Evolutionary conservation across 2,113 vertebrate genomes (phyloP).

Genomic region (Chionodraco myersi): DNA sequence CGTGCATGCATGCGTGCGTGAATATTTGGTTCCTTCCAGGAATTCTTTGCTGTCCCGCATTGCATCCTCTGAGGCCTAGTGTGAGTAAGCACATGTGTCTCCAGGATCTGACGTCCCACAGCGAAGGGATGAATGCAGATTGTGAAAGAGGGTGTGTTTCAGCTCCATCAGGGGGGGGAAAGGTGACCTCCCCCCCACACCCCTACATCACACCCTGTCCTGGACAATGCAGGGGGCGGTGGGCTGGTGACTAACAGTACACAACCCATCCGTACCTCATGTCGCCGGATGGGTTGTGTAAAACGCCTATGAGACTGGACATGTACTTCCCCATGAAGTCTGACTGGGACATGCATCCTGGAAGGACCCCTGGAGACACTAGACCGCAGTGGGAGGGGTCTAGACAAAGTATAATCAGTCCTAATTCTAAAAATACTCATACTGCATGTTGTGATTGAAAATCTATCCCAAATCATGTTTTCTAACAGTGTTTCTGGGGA

Average conservation of each 20-base stretch:
- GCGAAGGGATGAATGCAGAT: conserved; percentile 44
- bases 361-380: conserved; percentile 25
- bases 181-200: conserved; percentile 20
- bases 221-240: conserved; percentile 64
- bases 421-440: conserved; percentile 23
- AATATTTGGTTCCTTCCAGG: conserved; percentile 75
- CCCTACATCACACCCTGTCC: conserved; percentile 25
- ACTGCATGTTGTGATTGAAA: background rate
- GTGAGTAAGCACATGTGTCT: conserved; percentile 52
- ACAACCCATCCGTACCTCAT: conserved; percentile 49
- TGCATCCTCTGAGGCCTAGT: conserved; percentile 54
- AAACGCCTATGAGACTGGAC: conserved; percentile 14
- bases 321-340: conserved; percentile 45
- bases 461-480: background rate
- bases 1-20: background rate
- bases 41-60: conserved; percentile 70
- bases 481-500: background rate
- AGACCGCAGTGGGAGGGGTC: background rate
- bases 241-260: conserved; percentile 23
- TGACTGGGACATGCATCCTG: conserved; percentile 52
- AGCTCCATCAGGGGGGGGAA: conserved; percentile 12
- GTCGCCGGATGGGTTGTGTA: conserved; percentile 56
- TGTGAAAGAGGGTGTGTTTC: conserved; percentile 23
- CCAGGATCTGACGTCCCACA: conserved; percentile 45
- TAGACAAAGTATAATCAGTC: background rate